phyloP scores from a whole-genome alignment of 1,140 invertebrate genomes.

The Anagrus nilaparvatae region DNA sequence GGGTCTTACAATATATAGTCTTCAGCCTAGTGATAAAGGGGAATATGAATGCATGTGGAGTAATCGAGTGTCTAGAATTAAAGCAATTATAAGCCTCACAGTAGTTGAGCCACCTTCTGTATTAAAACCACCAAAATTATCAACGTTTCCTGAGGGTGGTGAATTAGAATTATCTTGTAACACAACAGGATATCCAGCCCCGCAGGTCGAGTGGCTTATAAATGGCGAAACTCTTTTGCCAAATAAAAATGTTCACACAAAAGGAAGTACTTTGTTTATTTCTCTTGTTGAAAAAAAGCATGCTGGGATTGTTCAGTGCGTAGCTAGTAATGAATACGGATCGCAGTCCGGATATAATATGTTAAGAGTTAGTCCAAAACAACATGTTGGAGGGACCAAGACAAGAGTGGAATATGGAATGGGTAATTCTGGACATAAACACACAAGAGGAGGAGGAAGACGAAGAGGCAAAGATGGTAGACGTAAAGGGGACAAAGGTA shows the following conservation, averaged over 20 bases:
- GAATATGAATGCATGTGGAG: conserved; percentile 39
- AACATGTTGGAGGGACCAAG: conserved; percentile 46
- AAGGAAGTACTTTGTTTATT: conserved; percentile 51
- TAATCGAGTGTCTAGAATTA: conserved; percentile 30
- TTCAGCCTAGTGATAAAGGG: conserved; percentile 30
- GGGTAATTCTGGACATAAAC: conserved; percentile 28
- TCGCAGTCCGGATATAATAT: conserved; percentile 49
- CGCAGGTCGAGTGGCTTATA: conserved; percentile 69
- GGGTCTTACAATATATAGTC: conserved; percentile 32
- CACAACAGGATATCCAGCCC: conserved; percentile 59
- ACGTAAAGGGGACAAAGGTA: conserved; percentile 36
- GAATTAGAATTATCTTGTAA: conserved; percentile 54
- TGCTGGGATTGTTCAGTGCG: conserved; percentile 81
- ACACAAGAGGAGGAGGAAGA: conserved; percentile 32
- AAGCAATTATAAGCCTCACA: conserved; percentile 38
- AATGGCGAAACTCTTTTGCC: conserved; percentile 59
- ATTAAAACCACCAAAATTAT: conserved; percentile 43
- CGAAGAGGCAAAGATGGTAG: conserved; percentile 39
- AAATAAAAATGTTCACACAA: conserved; percentile 40
- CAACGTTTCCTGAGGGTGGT: conserved; percentile 54
- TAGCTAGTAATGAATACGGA: conserved; percentile 73
- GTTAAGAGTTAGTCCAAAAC: conserved; percentile 63
- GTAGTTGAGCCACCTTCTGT: conserved; percentile 50
- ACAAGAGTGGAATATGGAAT: conserved; percentile 26
- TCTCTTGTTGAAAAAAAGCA: conserved; percentile 65